phyloP scores from a whole-genome alignment of 2,888 invertebrate genomes.

The Autographa gamma region DNA sequence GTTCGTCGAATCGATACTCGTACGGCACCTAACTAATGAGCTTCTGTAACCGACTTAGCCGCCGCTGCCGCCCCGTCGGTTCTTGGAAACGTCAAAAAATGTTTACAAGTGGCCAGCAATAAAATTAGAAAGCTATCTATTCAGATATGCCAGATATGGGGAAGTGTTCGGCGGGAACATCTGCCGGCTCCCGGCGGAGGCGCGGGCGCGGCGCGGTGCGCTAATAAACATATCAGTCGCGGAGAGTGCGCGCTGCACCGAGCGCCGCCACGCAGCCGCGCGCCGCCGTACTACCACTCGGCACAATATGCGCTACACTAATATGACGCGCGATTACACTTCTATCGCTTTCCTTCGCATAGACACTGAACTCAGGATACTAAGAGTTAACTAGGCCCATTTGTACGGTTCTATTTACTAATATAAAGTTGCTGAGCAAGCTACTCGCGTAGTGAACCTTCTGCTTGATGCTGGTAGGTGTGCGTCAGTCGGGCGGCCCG shows the following conservation, averaged over 20 bases:
- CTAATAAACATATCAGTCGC: slow-evolving; percentile 68
- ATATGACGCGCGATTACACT: too few relatives aligned
- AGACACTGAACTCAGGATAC: neutral
- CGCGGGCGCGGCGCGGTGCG: slow-evolving; percentile 36
- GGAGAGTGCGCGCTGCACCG: slow-evolving; percentile 15
- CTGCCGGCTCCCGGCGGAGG: slow-evolving; percentile 66
- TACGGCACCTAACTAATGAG: slow-evolving; percentile 52
- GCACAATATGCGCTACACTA: neutral
- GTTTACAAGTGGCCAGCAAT: slow-evolving; percentile 61
- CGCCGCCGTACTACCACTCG: slow-evolving; percentile 22
- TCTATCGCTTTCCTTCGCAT: neutral
- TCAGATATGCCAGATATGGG: slow-evolving; percentile 77
- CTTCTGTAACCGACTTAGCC: slow-evolving; percentile 27
- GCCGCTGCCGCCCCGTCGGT: slow-evolving; percentile 33
- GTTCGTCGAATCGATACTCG: slow-evolving; percentile 54
- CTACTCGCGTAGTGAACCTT: slow-evolving; percentile 11
- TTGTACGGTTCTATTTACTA: neutral
- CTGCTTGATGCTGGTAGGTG: slow-evolving; percentile 8
- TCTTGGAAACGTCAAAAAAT: slow-evolving; percentile 64
- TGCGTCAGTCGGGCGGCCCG: neutral
- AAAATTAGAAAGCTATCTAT: slow-evolving; percentile 80
- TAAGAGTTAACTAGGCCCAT: neutral
- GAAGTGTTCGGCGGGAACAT: slow-evolving; percentile 66
- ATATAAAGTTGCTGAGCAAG: neutral
- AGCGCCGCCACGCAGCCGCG: neutral